Evolutionary conservation across 2,888 invertebrate genomes (phyloP).

Genomic region (Parnassius orleans): DNA sequence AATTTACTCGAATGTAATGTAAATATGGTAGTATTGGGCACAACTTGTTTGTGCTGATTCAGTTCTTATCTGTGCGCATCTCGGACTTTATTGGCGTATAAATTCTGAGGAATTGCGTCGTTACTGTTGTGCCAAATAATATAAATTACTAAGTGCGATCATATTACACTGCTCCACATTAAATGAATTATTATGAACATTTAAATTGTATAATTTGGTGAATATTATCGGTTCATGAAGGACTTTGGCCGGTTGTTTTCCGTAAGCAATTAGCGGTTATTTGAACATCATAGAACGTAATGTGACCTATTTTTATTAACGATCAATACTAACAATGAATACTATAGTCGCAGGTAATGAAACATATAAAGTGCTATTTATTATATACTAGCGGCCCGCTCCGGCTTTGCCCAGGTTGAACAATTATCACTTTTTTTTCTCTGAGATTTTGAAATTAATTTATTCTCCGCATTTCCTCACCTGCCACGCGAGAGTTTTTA

Average conservation of each 20-base stretch:
- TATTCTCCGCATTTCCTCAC: too few species aligned
- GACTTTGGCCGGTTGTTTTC: conserved; percentile 1
- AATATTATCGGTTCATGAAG: background rate
- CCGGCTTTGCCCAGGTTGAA: too few species aligned
- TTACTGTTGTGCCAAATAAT: conserved; percentile 34
- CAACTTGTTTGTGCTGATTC: conserved; percentile 29
- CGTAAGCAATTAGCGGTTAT: background rate
- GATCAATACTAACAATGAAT: too few species aligned
- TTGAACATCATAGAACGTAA: too few species aligned
- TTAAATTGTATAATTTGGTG: conserved; percentile 8
- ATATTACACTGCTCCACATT: conserved; percentile 28
- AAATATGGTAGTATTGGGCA: conserved; percentile 13
- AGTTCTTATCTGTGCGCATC: conserved; percentile 30
- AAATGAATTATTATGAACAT: conserved; percentile 11
- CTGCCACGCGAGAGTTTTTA: too few species aligned
- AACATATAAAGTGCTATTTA: too few species aligned
- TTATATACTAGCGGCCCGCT: too few species aligned
- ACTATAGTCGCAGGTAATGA: too few species aligned
- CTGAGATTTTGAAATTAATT: too few species aligned
- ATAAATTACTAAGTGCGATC: conserved; percentile 31
- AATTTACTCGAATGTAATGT: conserved; percentile 5
- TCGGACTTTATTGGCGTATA: conserved; percentile 35
- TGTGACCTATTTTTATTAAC: too few species aligned
- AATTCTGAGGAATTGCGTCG: conserved; percentile 36
- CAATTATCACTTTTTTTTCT: too few species aligned